Conservation (phyloP, 2,797 vertebrate species). For the Cheirogaleus major region DNA sequence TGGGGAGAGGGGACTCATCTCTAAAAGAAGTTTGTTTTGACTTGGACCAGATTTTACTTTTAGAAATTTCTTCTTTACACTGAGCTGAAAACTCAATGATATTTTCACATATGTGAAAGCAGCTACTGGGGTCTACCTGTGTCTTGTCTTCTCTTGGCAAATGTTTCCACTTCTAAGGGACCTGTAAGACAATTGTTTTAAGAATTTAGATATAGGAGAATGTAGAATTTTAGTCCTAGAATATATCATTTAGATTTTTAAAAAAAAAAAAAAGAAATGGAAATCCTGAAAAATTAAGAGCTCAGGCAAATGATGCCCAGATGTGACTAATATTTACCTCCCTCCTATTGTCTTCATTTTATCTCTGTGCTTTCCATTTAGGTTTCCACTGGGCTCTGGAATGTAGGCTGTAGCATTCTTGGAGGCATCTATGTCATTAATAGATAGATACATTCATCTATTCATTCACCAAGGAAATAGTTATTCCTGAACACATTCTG, state of each 20-base stretch:
- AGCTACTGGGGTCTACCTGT: neutral
- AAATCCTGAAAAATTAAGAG: neutral
- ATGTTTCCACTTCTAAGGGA: neutral
- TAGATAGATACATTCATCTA: neutral
- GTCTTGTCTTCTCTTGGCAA: neutral
- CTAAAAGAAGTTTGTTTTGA: neutral
- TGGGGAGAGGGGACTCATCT: neutral
- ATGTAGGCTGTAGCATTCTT: neutral
- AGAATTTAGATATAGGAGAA: neutral
- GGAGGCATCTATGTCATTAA: neutral
- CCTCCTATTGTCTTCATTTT: neutral
- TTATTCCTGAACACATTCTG: neutral
- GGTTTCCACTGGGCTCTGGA: neutral
- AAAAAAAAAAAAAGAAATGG: neutral
- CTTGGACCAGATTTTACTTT: neutral
- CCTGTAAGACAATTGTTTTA: neutral
- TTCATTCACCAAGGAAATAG: neutral
- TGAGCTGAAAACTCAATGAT: neutral
- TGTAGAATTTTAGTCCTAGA: neutral
- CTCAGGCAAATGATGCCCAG: neutral
- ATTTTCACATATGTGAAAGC: neutral
- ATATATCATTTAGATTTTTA: neutral
- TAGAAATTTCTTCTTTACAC: neutral
- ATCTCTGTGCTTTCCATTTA: neutral
- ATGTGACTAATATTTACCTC: neutral